Conservation (phyloP, 2,113 vertebrate genomes). For the Laticauda laticaudata region DNA sequence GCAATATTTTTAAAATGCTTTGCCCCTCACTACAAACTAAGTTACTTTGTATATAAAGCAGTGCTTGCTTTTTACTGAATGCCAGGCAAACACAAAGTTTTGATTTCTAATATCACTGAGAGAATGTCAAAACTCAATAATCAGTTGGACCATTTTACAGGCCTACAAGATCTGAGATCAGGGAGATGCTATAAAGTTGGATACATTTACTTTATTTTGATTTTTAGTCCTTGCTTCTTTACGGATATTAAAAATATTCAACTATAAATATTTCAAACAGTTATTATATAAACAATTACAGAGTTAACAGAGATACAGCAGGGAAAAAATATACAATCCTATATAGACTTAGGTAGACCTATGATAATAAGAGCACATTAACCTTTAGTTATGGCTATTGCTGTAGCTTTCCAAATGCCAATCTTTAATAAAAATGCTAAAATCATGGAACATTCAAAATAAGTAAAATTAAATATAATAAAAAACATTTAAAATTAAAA, state of each 20-base stretch:
- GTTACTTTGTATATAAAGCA: background rate
- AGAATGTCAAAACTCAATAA: background rate
- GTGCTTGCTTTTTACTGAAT: background rate
- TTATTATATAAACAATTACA: background rate
- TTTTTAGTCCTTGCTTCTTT: background rate
- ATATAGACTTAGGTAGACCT: background rate
- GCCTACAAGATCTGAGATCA: background rate
- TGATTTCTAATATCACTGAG: background rate
- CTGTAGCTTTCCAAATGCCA: background rate
- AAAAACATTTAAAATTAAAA: background rate
- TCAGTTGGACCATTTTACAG: background rate
- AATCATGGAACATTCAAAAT: background rate
- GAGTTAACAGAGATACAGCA: background rate
- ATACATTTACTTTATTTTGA: background rate
- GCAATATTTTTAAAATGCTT: background rate
- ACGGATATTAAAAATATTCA: background rate
- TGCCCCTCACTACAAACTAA: background rate
- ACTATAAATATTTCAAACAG: background rate
- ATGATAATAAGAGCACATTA: background rate
- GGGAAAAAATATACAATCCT: background rate
- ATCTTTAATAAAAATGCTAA: background rate
- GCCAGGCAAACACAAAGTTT: background rate
- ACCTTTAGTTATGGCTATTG: background rate
- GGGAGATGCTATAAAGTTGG: fast-evolving
- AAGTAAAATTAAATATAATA: background rate